Percentiles rank a stretch among this genome's conserved stretches.
These are phyloP conservation scores for Bradypodion pumilum DNA, from an alignment of 2,797 vertebrate species.

Conservation along the genomic window DNA sequence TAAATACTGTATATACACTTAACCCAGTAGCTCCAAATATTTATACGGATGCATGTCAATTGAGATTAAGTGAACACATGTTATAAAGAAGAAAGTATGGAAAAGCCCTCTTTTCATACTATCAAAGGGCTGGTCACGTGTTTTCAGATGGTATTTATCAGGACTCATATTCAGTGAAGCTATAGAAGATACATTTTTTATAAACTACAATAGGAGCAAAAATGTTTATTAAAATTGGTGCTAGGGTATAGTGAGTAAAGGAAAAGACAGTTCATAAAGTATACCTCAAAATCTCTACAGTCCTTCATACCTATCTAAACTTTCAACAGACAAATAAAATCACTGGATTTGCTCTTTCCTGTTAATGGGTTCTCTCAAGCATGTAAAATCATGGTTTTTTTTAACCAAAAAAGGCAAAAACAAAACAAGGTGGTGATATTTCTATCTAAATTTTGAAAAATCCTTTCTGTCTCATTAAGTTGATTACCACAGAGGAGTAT, in stretches of 20 bases:
- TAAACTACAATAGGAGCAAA: constrained; percentile 30
- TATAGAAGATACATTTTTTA: constrained; percentile 58
- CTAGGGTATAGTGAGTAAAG: constrained; percentile 26
- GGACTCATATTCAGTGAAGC: constrained; percentile 57
- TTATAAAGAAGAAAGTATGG: constrained; percentile 63
- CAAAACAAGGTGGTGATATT: constrained; percentile 11
- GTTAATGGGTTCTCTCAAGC: background rate
- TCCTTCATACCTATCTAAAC: background rate
- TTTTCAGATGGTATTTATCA: constrained; percentile 69
- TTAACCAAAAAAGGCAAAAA: constrained; percentile 22
- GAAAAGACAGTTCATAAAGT: constrained; percentile 21
- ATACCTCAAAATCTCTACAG: background rate
- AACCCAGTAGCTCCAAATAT: constrained; percentile 70
- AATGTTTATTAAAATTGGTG: constrained; percentile 29
- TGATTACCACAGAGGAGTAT: background rate
- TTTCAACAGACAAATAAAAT: constrained; percentile 15
- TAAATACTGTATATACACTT: constrained; percentile 71
- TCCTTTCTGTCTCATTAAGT: background rate
- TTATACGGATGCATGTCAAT: constrained; percentile 70
- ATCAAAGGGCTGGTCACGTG: constrained; percentile 72
- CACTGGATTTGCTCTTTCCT: background rate
- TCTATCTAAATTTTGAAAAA: constrained; percentile 11
- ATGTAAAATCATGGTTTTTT: constrained; percentile 12
- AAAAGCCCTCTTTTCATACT: constrained; percentile 67
- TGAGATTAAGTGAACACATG: constrained; percentile 69